Base-by-base conservation (phyloP, 1,140 invertebrate species). In the Araneus ventricosus region DNA sequence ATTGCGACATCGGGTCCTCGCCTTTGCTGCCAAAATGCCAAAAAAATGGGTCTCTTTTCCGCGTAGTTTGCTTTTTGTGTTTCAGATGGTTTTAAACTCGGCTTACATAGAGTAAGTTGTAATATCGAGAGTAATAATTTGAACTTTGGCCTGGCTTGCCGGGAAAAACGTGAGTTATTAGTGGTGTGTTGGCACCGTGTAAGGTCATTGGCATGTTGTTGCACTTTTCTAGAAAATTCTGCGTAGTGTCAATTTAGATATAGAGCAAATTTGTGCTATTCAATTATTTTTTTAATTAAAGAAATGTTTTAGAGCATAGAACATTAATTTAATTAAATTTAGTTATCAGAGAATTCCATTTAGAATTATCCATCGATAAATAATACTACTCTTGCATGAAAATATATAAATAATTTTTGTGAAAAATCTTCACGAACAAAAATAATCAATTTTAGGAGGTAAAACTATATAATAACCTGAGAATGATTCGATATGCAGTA, bases 51-150 rank as follows among this genome's bases (percentile, higher is more conserved):
- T 75, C 20, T 75, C 70, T 37, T 75, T 63, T 75, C 70, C 70
- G 70, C 70, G 70, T 75, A 75, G 70, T 75, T 75, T 75, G 30
- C 70, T 75, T 75, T 75, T 75, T 37, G 70, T 75, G 70, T 75
- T 67, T 67, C 63, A 67, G 63, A 27, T 67, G n/a, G 63, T 67
- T 75, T 75, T 75, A 37, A 37, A 75, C 37, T 75, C 70, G 70
- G 70, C 30, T 75, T 37, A 20, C 70, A 20, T 75, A 14, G 34
- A 20, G 3, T 52, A 14, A 17, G 45, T 75, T 75, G 34, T 75
- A 34, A 37, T 75, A 34, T 37, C 10, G 70, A 75, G 30, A 30
- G 30, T 75, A 34, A 75, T 75, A 34, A 27, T 34, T n/a, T 37
- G 20, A 14, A 75, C 70, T 75, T 75, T 75, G 70, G 20, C 34